Conservation (phyloP, 2,113 vertebrate genomes). For the Notothenia rossii region DNA sequence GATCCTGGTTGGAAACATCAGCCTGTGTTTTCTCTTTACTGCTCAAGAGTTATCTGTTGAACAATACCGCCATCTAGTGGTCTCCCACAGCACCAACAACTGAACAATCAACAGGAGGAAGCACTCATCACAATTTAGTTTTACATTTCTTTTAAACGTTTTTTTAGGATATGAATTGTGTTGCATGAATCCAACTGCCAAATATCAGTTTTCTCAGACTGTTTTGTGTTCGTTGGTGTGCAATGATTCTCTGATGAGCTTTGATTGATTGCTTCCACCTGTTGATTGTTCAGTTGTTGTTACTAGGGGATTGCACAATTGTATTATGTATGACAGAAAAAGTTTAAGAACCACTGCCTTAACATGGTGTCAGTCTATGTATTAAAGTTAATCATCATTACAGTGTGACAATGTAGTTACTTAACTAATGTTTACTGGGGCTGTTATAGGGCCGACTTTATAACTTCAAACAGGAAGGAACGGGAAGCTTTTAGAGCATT, state of each 20-base stretch:
- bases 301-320: too few species aligned
- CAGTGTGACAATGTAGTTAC: not conserved
- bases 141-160: not conserved
- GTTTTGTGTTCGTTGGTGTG: not conserved
- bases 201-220: too few species aligned
- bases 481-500: not conserved
- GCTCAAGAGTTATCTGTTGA: conserved; percentile 17
- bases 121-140: not conserved
- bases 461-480: too few species aligned
- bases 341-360: too few species aligned
- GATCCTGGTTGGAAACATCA: not conserved
- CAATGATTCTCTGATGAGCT: not conserved
- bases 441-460: not conserved
- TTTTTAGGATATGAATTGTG: not conserved
- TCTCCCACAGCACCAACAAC: not conserved
- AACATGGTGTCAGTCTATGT: too few species aligned
- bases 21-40: not conserved
- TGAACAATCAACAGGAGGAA: not conserved
- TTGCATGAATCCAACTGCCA: too few species aligned
- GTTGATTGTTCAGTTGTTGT: too few species aligned
- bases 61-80: conserved; percentile 57
- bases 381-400: not conserved
- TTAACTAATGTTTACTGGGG: not conserved
- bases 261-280: not conserved
- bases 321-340: too few species aligned